Conservation (phyloP, 2,888 invertebrate species). For the Cataglyphis rosenhaueri region DNA sequence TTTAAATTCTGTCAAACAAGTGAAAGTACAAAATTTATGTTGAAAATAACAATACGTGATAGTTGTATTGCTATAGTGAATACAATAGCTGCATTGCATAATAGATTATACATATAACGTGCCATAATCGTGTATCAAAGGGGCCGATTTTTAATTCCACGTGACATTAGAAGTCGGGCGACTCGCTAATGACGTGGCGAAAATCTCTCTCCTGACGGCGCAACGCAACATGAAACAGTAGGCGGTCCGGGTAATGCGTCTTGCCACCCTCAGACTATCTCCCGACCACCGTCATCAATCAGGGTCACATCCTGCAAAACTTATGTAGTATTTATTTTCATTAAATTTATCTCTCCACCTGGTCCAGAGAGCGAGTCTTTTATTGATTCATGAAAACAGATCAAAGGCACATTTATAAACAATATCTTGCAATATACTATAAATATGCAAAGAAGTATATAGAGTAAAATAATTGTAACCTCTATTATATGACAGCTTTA, state of each 20-base stretch:
- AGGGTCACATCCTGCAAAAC: conserved; percentile 80
- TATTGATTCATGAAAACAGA: background rate
- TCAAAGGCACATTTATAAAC: background rate
- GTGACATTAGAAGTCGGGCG: conserved; percentile 63
- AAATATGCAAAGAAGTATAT: background rate
- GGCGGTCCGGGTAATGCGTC: conserved; percentile 83
- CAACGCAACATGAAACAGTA: conserved; percentile 73
- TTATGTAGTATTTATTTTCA: conserved; percentile 85
- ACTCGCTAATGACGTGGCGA: conserved; percentile 70
- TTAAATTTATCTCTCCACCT: conserved; percentile 75
- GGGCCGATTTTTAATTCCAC: conserved; percentile 67
- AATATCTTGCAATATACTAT: background rate
- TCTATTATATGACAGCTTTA: background rate
- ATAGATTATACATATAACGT: background rate
- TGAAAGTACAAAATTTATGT: background rate
- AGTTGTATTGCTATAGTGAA: background rate
- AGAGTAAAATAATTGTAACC: background rate
- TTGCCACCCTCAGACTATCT: conserved; percentile 82
- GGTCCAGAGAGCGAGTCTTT: conserved; percentile 30
- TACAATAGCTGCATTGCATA: background rate
- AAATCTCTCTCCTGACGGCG: conserved; percentile 73
- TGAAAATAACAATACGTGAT: background rate
- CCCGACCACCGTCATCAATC: conserved; percentile 83
- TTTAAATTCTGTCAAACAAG: background rate
- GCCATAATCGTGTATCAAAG: conserved; percentile 7